Evolutionary conservation across 2,797 vertebrate species (phyloP), one percentile per base, ranked within the genome.

Genomic region (Anisognathus igniventris): DNA sequence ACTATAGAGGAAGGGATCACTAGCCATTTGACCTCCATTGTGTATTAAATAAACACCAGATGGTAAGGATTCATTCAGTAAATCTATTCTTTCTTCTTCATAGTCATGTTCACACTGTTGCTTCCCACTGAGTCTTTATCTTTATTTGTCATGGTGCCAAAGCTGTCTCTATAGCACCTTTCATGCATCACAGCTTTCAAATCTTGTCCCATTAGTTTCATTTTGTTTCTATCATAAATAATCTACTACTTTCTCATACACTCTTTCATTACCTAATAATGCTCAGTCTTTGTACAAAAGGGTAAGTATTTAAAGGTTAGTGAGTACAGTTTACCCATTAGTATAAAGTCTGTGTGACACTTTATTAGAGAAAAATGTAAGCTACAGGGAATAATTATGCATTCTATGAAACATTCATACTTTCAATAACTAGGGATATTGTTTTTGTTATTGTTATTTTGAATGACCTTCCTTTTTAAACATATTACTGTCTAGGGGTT

Each of bases 21-120:
- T 98, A 98, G 97, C 97, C 98, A 97, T 98, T 98, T 99, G 98
- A 98, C 98, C 98, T 98, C 98, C 97, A 98, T 98, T 98, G 98
- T 98, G 96, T 98, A 98, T 98, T 98, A 98, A 98, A 98, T 98
- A 98, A 98, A 98, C 98, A 98, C 97, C 98, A 99, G 98, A 99
- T 99, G 98, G 98, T 97, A 97, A 98, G 98, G 98, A 98, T 98
- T 98, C 98, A 98, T 98, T 98, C 98, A 98, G 98, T 93, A 97
- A 97, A 97, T 98, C 98, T 98, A 98, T 98, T 98, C 98, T 98
- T 97, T 97, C 97, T 98, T 97, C 96, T 97, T 97, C 97, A 97
- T 98, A 97, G 98, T 97, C 97, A 96, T 98, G 98, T 98, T 98
- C 98, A 98, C 98, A 98, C 98, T 98, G 98, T 89, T 97, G 97